Percentiles rank a stretch among this genome's conserved stretches.
Conservation (phyloP, 2,113 vertebrate genomes). For the Macrotus californicus region DNA sequence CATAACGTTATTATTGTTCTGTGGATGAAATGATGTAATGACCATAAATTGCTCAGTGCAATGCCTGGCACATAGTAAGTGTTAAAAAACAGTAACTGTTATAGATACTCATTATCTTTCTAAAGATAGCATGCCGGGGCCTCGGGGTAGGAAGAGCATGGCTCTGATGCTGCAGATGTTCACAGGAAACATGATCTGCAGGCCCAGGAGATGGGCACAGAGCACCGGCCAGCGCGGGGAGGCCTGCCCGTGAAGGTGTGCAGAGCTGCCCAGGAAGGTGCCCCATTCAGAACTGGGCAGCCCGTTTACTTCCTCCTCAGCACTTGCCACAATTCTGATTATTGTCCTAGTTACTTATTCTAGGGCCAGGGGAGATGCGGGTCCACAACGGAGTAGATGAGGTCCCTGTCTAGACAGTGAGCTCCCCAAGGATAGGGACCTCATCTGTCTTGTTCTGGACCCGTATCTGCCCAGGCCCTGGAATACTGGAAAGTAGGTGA, state of each 20-base stretch:
- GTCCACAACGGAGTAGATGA: neutral
- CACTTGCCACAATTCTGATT: neutral
- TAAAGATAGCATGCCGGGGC: slow-evolving; percentile 47
- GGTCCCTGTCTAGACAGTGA: neutral
- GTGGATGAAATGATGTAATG: slow-evolving; percentile 54
- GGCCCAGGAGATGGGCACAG: neutral
- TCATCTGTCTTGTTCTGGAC: neutral
- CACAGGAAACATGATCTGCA: neutral
- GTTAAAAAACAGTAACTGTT: slow-evolving; percentile 56
- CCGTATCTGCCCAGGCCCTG: neutral
- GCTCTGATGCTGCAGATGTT: slow-evolving; percentile 43
- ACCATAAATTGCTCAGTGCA: slow-evolving; percentile 55
- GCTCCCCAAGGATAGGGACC: neutral
- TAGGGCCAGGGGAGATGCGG: neutral
- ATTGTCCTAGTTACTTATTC: neutral
- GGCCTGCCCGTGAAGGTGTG: neutral
- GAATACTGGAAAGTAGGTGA: neutral
- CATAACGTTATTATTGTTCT: slow-evolving; percentile 40
- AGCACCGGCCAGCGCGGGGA: neutral
- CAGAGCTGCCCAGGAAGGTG: neutral
- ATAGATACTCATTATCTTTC: slow-evolving; percentile 62
- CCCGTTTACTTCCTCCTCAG: neutral
- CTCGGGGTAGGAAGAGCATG: neutral
- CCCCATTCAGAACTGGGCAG: neutral
- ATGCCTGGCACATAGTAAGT: slow-evolving; percentile 60